Conservation (phyloP, 1,140 invertebrate species). For the Drosophila micromelanica region DNA sequence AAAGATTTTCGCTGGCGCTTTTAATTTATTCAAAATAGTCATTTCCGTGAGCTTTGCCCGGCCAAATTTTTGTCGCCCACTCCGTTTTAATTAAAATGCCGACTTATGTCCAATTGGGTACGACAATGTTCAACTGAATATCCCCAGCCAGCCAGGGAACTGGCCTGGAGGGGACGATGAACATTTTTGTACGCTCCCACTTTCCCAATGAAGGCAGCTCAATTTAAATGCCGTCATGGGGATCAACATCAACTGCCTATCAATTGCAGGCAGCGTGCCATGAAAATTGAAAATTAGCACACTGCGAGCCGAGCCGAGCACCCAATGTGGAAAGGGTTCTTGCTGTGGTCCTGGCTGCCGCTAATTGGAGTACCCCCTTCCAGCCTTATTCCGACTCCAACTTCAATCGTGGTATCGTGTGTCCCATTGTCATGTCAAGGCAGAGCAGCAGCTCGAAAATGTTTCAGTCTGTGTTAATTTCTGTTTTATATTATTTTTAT, state of each 20-base stretch:
- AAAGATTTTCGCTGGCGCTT: conserved; percentile 68
- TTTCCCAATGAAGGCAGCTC: conserved; percentile 21
- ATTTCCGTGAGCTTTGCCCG: conserved; percentile 63
- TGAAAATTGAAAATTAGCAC: conserved; percentile 78
- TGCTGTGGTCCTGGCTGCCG: conserved; percentile 20
- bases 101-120: conserved; percentile 68
- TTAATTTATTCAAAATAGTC: conserved; percentile 80
- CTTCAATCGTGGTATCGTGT: neutral
- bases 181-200: neutral
- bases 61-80: conserved; percentile 4
- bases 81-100: conserved; percentile 73
- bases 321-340: conserved; percentile 18
- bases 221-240: conserved; percentile 77
- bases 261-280: conserved; percentile 66
- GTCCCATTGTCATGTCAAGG: conserved; percentile 35
- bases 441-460: conserved; percentile 12
- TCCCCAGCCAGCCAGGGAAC: conserved; percentile 6
- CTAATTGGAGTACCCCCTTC: conserved; percentile 27
- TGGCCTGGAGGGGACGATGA: too few relatives aligned
- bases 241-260: conserved; percentile 74
- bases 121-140: conserved; percentile 29
- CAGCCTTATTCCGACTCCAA: neutral
- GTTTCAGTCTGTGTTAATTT: conserved; percentile 22
- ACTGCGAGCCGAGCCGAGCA: conserved; percentile 20
- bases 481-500: neutral